These are phyloP conservation scores for Pipistrellus nathusii DNA, from an alignment of 2,797 vertebrate genomes.

Conservation along the genomic window DNA sequence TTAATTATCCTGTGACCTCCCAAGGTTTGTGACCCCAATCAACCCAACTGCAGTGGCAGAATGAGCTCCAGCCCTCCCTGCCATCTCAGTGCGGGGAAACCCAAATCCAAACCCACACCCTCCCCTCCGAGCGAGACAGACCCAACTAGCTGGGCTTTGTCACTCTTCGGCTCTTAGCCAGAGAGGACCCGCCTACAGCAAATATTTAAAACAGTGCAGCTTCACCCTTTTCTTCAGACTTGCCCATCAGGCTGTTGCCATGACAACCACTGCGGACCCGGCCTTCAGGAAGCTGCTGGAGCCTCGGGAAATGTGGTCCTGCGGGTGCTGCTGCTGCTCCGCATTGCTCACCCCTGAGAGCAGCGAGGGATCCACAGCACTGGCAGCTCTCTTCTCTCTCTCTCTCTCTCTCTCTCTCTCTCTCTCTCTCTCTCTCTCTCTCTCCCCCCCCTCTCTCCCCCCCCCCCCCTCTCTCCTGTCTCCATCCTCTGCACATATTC, in stretches of 20 bases:
- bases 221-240: constrained; percentile 30
- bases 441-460: too few species aligned
- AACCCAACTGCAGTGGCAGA: neutral
- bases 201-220: constrained; percentile 37
- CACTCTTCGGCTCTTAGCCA: neutral
- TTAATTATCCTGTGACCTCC: neutral
- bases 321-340: neutral
- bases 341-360: neutral
- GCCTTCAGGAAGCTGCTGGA: constrained; percentile 43
- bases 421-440: neutral
- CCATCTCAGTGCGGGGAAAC: neutral
- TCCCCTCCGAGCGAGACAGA: neutral
- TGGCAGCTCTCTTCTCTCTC: too few species aligned
- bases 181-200: neutral
- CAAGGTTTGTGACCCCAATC: neutral
- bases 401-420: too few species aligned
- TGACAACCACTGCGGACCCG: constrained; percentile 47
- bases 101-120: neutral
- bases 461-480: neutral
- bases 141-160: neutral
- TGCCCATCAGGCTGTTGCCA: constrained; percentile 39
- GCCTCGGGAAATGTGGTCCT: neutral
- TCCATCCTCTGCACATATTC: neutral
- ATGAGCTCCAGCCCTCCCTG: neutral
- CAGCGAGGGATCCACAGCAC: too few species aligned